Base-by-base conservation (phyloP, 30 jellyfish, hydroid and myxozoan genomes). In the Hydractinia symbiolongicarpus region DNA sequence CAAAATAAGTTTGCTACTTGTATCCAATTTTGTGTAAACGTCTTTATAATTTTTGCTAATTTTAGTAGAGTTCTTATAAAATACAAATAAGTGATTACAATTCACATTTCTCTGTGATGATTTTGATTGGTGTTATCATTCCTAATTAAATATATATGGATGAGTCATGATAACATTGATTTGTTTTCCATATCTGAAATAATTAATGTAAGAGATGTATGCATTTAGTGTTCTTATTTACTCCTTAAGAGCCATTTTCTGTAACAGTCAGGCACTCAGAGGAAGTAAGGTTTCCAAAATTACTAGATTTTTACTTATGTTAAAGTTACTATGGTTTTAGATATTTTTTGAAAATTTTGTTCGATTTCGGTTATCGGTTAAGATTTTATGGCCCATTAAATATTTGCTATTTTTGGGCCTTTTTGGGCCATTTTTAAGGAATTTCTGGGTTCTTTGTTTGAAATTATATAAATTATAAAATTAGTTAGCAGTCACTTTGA, bases 211-310 rank as follows among this genome's bases (percentile, higher is more conserved):
- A n/a, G n/a, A n/a, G n/a, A n/a, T n/a, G n/a, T n/a, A n/a, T n/a
- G n/a, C n/a, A n/a, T n/a, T n/a, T n/a, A n/a, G n/a, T n/a, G n/a
- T n/a, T n/a, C n/a, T n/a, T n/a, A n/a, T n/a, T n/a, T n/a, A n/a
- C n/a, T n/a, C n/a, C n/a, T n/a, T n/a, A n/a, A n/a, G 69, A 58
- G 69, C 19, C 69, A 58, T 58, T 58, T 58, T 58, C 69, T 58
- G 69, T 58, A 58, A 58, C 17, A 58, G 19, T 58, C 69, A 58
- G 69, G 3, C 69, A 58, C 15, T 11, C 17, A 58, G 69, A 58
- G 69, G 69, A 58, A 58, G 69, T 58, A 13, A 58, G 15, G 19
- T 58, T 11, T 11, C 19, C 69, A 13, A 58, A 58, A 58, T 11
- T 16, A 58, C 69, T 58, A 11, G 69, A 58, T 58, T 58, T 58